Base-by-base conservation (phyloP, 1,140 invertebrate genomes). In the Ostrea denselamellosa region DNA sequence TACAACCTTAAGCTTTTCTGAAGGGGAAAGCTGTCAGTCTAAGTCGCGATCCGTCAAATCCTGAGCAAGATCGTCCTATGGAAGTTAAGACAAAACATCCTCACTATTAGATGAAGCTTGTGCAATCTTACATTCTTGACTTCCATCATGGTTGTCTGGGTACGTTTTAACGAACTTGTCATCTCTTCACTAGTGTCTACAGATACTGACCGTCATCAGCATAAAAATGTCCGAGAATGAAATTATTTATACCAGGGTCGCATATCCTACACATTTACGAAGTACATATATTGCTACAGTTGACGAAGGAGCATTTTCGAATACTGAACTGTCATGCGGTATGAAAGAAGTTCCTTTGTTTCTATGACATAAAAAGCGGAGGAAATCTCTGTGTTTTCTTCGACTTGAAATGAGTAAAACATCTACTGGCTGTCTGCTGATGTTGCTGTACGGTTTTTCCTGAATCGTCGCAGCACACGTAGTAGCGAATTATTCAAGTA, bases 401-500 rank as follows among this genome's bases (percentile, higher is more conserved):
- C n/a, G 19, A 17, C 88, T 84, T 19, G 54, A 51, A 90, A 88
- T 4, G 25, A 44, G 51, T 90, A 84, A 56, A 88, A 88, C 85
- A 90, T 90, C 25, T 84, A 52, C 10, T 87, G 83, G 44, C 86
- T 86, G 53, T 90, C 89, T 17, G 28, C 53, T 9, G 34, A 17
- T 1, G 85, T 83, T 25, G 85, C 89, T 19, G 87, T 62, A 8
- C 8, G 2, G 8, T 89, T 82, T 62, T 82, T 68, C 14, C 89
- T n/a, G 68, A 89, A 89, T 34, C 89, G 19, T 7, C 85, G 53
- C 19, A 87, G 34, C 5, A 89, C 54, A 7, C 86, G 82, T 5
- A 88, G 10, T 17, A 77, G 68, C 25, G 25, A 68, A 81, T 77
- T 92, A 90, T 95, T 94, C 0, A 95, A 71, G 84, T 93, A 92